Conservation (phyloP, 2,797 vertebrate genomes). For the Discoglossus pictus region DNA sequence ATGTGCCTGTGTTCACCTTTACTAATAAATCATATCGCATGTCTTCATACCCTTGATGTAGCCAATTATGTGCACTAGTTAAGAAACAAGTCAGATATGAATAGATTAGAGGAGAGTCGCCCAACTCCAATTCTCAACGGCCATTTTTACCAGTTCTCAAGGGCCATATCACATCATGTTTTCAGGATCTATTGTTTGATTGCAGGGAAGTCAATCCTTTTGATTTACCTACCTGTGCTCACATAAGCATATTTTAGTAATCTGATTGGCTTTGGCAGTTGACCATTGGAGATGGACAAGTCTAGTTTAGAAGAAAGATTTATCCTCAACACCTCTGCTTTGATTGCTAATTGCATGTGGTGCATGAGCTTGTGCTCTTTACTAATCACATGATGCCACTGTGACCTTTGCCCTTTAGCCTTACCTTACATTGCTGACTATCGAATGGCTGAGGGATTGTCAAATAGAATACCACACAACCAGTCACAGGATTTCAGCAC, state of each 20-base stretch:
- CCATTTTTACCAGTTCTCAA: too few species aligned
- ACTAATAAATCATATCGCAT: slow-evolving; percentile 59
- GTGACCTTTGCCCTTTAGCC: slow-evolving; percentile 98
- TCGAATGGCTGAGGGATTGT: slow-evolving; percentile 99
- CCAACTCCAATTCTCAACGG: too few species aligned
- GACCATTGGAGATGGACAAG: too few species aligned
- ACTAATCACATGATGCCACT: slow-evolving; percentile 95
- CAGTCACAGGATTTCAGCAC: slow-evolving; percentile 99
- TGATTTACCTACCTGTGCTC: too few species aligned
- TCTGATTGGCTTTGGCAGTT: too few species aligned
- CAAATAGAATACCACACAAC: slow-evolving; percentile 99
- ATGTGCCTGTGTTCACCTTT: slow-evolving; percentile 44
- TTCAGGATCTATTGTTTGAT: too few species aligned
- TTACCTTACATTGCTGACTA: slow-evolving; percentile 99
- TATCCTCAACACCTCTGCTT: slow-evolving; percentile 68
- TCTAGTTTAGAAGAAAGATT: too few species aligned
- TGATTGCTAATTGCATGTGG: slow-evolving; percentile 88
- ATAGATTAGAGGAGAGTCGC: too few species aligned
- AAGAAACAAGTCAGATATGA: too few species aligned
- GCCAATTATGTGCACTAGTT: slow-evolving; percentile 13
- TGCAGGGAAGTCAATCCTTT: too few species aligned
- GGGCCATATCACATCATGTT: too few species aligned
- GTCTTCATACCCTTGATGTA: slow-evolving; percentile 43
- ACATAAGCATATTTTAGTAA: too few species aligned
- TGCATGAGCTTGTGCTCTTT: slow-evolving; percentile 94